Evolutionary conservation across 2,888 invertebrate species (phyloP).

Genomic region (Monopis laevigella): DNA sequence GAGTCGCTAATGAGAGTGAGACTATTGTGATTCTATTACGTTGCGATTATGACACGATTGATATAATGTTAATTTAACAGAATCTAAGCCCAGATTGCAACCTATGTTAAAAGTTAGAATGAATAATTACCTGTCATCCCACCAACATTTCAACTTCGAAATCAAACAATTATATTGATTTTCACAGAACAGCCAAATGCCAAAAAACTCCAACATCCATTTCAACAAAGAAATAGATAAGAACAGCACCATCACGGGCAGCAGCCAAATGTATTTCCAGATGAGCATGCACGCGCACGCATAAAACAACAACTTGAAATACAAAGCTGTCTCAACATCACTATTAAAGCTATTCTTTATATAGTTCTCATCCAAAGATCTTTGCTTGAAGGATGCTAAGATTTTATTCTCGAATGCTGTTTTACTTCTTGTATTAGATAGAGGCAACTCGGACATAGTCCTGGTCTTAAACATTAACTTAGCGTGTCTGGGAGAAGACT

Average conservation of each 20-base stretch:
- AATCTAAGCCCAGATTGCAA: too few relatives aligned
- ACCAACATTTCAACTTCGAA: constrained; percentile 65
- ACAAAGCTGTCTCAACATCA: constrained; percentile 71
- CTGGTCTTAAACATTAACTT: constrained; percentile 52
- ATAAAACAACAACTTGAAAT: constrained; percentile 82
- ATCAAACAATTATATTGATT: constrained; percentile 47
- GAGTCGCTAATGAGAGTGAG: too few relatives aligned
- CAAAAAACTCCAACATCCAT: constrained; percentile 56
- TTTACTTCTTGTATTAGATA: constrained; percentile 41
- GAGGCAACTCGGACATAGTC: constrained; percentile 52
- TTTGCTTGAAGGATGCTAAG: constrained; percentile 46
- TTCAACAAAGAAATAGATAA: constrained; percentile 74
- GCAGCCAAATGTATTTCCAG: constrained; percentile 87
- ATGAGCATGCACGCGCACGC: constrained; percentile 84
- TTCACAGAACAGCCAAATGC: constrained; percentile 58
- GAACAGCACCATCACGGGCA: constrained; percentile 81
- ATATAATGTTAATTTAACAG: too few relatives aligned
- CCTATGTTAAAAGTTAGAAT: background rate
- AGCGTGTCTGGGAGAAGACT: constrained; percentile 46
- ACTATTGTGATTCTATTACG: too few relatives aligned
- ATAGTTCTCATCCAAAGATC: constrained; percentile 52
- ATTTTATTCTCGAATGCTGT: constrained; percentile 41
- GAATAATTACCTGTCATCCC: constrained; percentile 61
- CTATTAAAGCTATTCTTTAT: constrained; percentile 48
- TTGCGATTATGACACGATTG: too few relatives aligned